Evolutionary conservation across 2,797 vertebrate species (phyloP).

Genomic region (Gambusia yucatana): DNA sequence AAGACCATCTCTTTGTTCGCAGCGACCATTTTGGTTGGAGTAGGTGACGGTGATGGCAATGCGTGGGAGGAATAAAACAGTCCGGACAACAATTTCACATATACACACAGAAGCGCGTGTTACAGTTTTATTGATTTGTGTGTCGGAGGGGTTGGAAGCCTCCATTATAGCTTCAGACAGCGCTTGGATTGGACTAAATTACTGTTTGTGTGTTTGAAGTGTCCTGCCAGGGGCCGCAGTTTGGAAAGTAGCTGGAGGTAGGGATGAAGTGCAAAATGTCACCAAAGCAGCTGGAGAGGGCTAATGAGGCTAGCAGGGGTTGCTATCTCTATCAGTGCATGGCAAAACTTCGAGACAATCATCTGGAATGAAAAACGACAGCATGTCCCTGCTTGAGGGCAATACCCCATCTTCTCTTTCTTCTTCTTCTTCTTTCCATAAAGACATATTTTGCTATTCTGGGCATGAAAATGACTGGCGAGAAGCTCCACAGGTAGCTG

Average conservation of each 20-base stretch:
- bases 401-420: constrained; percentile 5
- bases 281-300: constrained; percentile 71
- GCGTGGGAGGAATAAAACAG: constrained; percentile 40
- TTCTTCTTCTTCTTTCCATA: constrained; percentile 10
- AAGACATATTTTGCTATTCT: constrained; percentile 59
- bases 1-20: constrained; percentile 66
- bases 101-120: constrained; percentile 25
- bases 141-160: constrained; percentile 49
- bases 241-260: constrained; percentile 29
- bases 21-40: constrained; percentile 38
- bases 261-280: constrained; percentile 67
- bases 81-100: constrained; percentile 48
- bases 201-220: constrained; percentile 45
- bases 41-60: constrained; percentile 26
- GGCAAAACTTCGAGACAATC: constrained; percentile 47
- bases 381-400: constrained; percentile 14
- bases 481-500: constrained; percentile 49
- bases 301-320: constrained; percentile 69
- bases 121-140: constrained; percentile 47
- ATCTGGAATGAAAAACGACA: constrained; percentile 58
- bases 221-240: constrained; percentile 5
- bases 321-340: constrained; percentile 48
- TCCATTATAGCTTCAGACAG: constrained; percentile 60
- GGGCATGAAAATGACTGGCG: constrained; percentile 71
- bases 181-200: constrained; percentile 64